Evolutionary conservation across 2,797 vertebrate species (phyloP).

Genomic region (Fistularia commersonii): DNA sequence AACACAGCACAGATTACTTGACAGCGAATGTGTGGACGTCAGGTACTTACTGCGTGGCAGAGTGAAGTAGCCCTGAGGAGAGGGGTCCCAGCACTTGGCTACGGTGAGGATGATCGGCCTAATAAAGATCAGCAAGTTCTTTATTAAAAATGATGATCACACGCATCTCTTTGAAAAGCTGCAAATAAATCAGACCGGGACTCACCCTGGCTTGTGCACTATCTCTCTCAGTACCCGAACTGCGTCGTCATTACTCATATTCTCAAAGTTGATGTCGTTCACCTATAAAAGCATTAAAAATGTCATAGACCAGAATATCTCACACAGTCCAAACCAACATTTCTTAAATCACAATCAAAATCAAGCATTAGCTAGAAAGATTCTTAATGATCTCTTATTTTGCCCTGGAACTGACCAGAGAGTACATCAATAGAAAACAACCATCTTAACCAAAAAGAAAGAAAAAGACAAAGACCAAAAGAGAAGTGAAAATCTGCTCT

Average conservation of each 20-base stretch:
- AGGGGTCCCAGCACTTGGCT: conserved; percentile 93
- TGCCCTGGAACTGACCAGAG: too few relatives aligned
- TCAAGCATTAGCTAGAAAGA: too few relatives aligned
- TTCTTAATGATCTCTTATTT: too few relatives aligned
- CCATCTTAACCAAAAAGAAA: too few relatives aligned
- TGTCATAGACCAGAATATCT: too few relatives aligned
- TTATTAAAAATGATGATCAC: neutral
- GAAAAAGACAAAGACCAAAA: neutral
- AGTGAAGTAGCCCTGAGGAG: conserved; percentile 91
- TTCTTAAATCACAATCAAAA: too few relatives aligned
- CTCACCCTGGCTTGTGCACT: conserved; percentile 91
- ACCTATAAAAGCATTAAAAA: conserved; percentile 65
- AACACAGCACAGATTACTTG: neutral
- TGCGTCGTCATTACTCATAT: conserved; percentile 92
- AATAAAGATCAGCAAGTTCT: conserved; percentile 5
- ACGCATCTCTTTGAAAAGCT: neutral
- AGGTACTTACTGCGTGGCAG: conserved; percentile 85
- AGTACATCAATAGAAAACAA: neutral
- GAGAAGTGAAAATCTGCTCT: neutral
- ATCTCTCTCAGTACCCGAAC: conserved; percentile 90
- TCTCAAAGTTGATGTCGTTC: conserved; percentile 93
- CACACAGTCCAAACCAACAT: too few relatives aligned
- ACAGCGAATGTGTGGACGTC: fast-evolving
- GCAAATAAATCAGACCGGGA: neutral
- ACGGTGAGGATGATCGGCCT: conserved; percentile 91